phyloP scores from a whole-genome alignment of 2,797 vertebrate species.

The Sebastes steindachneri region DNA sequence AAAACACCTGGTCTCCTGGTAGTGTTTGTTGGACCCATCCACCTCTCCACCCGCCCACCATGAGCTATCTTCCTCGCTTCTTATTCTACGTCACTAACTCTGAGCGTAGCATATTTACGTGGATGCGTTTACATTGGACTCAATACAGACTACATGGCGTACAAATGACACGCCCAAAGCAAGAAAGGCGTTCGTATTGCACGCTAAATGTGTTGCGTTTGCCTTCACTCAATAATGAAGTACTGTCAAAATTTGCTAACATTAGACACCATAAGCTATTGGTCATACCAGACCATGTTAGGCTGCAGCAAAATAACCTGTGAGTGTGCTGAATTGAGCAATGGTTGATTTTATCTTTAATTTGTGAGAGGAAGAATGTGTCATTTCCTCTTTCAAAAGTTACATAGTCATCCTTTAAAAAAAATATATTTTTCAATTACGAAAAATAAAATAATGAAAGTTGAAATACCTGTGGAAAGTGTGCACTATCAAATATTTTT shows the following conservation, averaged over 20 bases:
- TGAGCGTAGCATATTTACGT: no score
- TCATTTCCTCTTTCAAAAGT: neutral
- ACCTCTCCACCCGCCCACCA: no score
- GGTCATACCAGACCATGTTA: neutral
- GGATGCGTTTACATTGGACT: no score
- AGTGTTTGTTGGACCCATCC: no score
- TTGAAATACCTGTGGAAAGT: neutral
- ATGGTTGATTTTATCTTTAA: neutral
- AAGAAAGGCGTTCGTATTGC: no score
- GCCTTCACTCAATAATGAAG: neutral
- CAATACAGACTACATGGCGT: no score
- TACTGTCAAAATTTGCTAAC: neutral
- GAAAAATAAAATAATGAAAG: neutral
- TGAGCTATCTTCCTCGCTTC: no score
- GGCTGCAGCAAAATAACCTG: neutral
- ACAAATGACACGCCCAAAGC: no score
- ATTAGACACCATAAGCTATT: neutral
- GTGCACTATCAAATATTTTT: neutral
- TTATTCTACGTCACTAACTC: no score
- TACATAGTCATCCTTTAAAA: neutral
- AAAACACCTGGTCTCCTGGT: no score
- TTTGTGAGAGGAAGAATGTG: neutral
- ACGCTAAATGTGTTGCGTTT: accelerated
- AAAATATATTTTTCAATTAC: neutral
- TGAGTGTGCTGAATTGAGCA: neutral